These are phyloP conservation scores for Macropus fuliginosus DNA, from an alignment of 2,797 vertebrate species.

Conservation along the genomic window DNA sequence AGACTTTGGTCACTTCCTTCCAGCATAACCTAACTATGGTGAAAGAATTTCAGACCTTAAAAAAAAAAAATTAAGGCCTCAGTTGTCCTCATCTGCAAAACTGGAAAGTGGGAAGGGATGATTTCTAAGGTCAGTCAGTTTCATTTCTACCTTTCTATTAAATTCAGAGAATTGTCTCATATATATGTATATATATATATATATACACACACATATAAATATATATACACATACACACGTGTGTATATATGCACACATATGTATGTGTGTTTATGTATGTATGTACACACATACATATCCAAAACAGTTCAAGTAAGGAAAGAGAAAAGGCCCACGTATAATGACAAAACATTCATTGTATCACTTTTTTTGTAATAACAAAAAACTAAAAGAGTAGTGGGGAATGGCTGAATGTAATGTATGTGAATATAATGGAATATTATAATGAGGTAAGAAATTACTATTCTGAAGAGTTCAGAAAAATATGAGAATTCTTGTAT, in stretches of 20 bases:
- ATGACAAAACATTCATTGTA: background rate
- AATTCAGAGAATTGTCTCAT: background rate
- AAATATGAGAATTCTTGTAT: background rate
- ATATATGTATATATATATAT: background rate
- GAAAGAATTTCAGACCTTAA: background rate
- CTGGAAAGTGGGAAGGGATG: background rate
- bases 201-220: background rate
- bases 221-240: background rate
- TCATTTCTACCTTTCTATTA: background rate
- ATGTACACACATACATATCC: background rate
- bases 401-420: background rate
- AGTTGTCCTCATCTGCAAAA: background rate
- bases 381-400: background rate
- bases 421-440: background rate
- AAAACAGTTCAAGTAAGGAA: background rate
- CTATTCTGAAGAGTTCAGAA: background rate
- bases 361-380: background rate
- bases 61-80: background rate
- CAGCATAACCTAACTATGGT: background rate
- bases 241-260: background rate
- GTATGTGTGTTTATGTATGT: background rate
- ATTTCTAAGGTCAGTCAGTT: background rate
- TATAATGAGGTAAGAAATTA: background rate
- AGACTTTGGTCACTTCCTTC: background rate
- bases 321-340: background rate